phyloP scores from a whole-genome alignment of 2,797 vertebrate species.

The Myripristis murdjan region DNA sequence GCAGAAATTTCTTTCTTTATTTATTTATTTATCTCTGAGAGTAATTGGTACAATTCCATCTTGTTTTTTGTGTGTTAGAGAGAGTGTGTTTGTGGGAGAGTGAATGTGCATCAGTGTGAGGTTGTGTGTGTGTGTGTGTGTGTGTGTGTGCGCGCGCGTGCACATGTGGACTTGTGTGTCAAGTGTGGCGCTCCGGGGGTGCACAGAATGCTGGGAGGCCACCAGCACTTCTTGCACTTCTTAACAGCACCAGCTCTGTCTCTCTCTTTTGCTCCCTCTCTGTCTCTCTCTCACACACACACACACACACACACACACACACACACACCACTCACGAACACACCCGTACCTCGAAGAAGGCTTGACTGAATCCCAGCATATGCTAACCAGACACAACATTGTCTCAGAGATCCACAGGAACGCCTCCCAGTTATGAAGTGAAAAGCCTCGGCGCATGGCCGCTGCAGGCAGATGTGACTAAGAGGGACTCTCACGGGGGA shows the following conservation, averaged over 20 bases:
- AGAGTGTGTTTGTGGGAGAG: conserved; percentile 57
- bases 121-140: conserved; percentile 28
- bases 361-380: conserved; percentile 25
- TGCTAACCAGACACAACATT: conserved; percentile 14
- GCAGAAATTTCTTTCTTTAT: conserved; percentile 21
- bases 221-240: too few relatives aligned
- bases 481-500: neutral
- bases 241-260: too few relatives aligned
- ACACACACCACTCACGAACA: neutral
- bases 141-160: too few relatives aligned
- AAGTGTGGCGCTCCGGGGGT: conserved; percentile 57
- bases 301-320: conserved; percentile 9
- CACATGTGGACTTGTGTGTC: conserved; percentile 75
- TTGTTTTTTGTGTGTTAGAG: conserved; percentile 24
- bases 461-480: conserved; percentile 3
- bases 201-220: neutral
- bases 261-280: too few relatives aligned
- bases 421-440: conserved; percentile 19
- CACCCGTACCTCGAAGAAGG: neutral
- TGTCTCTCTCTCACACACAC: conserved; percentile 5
- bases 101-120: conserved; percentile 4
- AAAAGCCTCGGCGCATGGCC: conserved; percentile 4
- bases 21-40: conserved; percentile 18
- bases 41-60: conserved; percentile 24
- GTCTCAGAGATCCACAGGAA: conserved; percentile 29